These are phyloP conservation scores for Prunella strophiata DNA, from an alignment of 2,797 vertebrate species.

Conservation along the genomic window DNA sequence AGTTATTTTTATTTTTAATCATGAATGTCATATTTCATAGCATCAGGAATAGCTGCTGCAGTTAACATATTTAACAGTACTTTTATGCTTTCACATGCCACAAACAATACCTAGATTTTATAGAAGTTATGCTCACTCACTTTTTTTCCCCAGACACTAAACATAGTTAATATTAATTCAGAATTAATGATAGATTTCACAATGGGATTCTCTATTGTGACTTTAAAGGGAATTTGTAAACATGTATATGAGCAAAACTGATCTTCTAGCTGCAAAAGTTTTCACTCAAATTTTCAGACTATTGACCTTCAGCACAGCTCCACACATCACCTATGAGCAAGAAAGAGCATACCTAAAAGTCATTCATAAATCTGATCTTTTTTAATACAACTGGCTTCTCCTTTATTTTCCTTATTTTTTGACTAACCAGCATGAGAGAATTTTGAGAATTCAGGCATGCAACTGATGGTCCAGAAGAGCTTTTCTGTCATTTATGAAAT, in stretches of 20 bases:
- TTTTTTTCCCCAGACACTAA: background rate
- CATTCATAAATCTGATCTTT: background rate
- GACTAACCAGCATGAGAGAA: background rate
- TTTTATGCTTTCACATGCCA: background rate
- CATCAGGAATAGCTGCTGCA: background rate
- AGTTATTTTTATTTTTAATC: background rate
- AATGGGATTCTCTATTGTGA: background rate
- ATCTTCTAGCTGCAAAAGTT: background rate
- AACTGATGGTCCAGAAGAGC: background rate
- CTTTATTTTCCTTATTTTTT: background rate
- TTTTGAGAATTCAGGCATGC: background rate
- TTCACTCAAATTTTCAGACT: background rate
- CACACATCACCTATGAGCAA: background rate
- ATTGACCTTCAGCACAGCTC: background rate
- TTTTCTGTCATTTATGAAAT: background rate
- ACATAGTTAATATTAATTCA: background rate
- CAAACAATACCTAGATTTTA: background rate
- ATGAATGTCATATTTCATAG: background rate
- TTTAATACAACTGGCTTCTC: background rate
- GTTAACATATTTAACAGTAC: background rate
- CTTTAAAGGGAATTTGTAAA: background rate
- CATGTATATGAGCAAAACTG: background rate
- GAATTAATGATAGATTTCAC: background rate
- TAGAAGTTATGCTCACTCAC: background rate
- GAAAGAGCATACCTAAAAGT: background rate